Percentiles rank a stretch among this genome's conserved stretches.
phyloP scores from a whole-genome alignment of 2,113 vertebrate genomes.

The Salminus brasiliensis region DNA sequence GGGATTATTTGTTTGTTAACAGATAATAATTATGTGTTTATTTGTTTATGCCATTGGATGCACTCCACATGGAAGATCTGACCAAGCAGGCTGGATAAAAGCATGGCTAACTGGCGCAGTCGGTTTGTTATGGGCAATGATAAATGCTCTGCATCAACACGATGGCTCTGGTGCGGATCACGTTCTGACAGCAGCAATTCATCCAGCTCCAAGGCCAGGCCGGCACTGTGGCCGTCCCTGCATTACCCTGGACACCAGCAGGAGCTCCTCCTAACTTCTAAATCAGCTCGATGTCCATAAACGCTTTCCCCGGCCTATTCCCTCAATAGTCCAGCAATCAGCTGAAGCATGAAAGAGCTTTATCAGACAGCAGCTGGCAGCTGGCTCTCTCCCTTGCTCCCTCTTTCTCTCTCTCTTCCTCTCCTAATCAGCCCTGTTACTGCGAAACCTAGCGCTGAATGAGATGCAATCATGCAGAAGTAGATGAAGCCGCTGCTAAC shows the following conservation, averaged over 20 bases:
- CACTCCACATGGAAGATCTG: neutral
- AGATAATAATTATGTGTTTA: too few species aligned
- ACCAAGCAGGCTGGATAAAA: too few species aligned
- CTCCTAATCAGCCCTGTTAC: constrained; percentile 37
- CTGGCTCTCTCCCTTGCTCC: constrained; percentile 9
- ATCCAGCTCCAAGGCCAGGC: neutral
- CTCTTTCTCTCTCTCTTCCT: too few species aligned
- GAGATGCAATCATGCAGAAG: constrained; percentile 43
- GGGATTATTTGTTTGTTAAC: too few species aligned
- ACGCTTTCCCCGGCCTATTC: constrained; percentile 25
- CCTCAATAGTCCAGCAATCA: constrained; percentile 43
- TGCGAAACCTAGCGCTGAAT: constrained; percentile 15
- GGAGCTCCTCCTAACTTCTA: constrained; percentile 23
- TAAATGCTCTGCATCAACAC: neutral
- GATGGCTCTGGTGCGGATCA: neutral
- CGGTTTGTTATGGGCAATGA: neutral
- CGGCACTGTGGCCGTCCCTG: neutral
- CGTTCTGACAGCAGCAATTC: neutral
- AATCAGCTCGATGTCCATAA: constrained; percentile 42
- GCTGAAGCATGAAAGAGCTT: constrained; percentile 40
- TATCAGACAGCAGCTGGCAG: constrained; percentile 50
- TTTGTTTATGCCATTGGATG: too few species aligned
- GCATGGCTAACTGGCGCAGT: neutral
- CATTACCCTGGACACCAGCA: neutral
- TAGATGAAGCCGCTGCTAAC: constrained; percentile 21